Conservation (phyloP, 2,113 vertebrate species). For the Bos indicus region DNA sequence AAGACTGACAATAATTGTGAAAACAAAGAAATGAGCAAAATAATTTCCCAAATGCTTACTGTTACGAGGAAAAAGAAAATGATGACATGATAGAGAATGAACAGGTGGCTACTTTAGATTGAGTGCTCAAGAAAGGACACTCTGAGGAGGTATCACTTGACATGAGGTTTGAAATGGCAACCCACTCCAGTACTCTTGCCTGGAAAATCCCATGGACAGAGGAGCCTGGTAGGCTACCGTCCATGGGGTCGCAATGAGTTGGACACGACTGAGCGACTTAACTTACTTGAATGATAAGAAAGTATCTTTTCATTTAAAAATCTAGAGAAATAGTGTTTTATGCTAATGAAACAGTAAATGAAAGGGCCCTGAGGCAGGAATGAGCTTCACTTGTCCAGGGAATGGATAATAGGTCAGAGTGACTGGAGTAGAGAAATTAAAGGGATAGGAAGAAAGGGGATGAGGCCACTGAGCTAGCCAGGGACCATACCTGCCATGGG, state of each 20-base stretch:
- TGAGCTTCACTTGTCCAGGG: not conserved
- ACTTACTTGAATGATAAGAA: not conserved
- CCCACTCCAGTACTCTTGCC: too few species aligned
- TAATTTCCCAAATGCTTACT: not conserved
- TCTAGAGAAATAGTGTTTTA: not conserved
- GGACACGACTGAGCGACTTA: too few species aligned
- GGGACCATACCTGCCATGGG: too few species aligned
- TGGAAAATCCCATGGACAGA: too few species aligned
- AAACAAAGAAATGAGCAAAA: not conserved
- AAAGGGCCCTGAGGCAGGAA: not conserved
- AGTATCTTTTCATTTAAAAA: not conserved
- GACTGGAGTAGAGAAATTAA: not conserved
- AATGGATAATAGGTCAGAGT: not conserved
- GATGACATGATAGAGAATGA: not conserved
- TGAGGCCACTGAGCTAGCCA: not conserved
- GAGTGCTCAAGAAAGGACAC: not conserved
- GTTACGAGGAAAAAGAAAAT: not conserved
- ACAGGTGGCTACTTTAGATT: not conserved
- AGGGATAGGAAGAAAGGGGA: not conserved
- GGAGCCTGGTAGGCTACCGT: too few species aligned
- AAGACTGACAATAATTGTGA: not conserved
- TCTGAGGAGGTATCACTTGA: not conserved
- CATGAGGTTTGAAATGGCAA: not conserved
- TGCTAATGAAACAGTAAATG: not conserved
- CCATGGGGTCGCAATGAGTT: fast-evolving